Evolutionary conservation across 1,140 invertebrate genomes (phyloP), one percentile per base, ranked within the genome.

Genomic region (Papilio machaon): DNA sequence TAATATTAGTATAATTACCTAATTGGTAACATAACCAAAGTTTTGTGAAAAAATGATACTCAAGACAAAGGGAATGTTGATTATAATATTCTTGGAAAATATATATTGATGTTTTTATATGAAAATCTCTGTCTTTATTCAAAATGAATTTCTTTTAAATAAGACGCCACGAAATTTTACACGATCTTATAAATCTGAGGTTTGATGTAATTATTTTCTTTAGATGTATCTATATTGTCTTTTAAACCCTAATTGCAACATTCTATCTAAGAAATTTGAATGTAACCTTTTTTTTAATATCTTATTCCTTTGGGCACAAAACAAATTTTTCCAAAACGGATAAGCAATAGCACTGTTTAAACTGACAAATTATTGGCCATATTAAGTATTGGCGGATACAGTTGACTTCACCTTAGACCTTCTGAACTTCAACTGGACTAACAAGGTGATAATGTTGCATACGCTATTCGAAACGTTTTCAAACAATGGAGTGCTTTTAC

Each of bases 341-440:
- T 6, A 2, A 46, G 43, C n/a, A 23, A 19, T 46, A 43, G 73
- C 17, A 17, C 2, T 46, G 47, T 23, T 35, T 52, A 43, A 19
- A 30, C 7, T 13, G 23, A 77, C 23, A 77, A 58, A 76, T 52
- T 76, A 54, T 11, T 46, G 13, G 1, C n/a, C 74, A 30, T 52
- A 19, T 52, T 52, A 52, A 75, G 73, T 49, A 75, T 49, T 54
- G 47, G 74, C 74, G 23, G 46, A 23, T 23, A 77, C 30, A 30
- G 13, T 58, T 60, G 75, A 54, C 23, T 58, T 23, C 49, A 77
- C 52, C 74, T 75, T 75, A 52, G 23, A 76, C 47, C 74, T 54
- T 54, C 46, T 77, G 75, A 77, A 77, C 75, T 77, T 77, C 58
- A 30, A 13, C 23, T 77, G 74, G 74, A 76, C 49, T 76, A 76